Evolutionary conservation across 1,140 invertebrate genomes (phyloP).

Genomic region (Papilio machaon): DNA sequence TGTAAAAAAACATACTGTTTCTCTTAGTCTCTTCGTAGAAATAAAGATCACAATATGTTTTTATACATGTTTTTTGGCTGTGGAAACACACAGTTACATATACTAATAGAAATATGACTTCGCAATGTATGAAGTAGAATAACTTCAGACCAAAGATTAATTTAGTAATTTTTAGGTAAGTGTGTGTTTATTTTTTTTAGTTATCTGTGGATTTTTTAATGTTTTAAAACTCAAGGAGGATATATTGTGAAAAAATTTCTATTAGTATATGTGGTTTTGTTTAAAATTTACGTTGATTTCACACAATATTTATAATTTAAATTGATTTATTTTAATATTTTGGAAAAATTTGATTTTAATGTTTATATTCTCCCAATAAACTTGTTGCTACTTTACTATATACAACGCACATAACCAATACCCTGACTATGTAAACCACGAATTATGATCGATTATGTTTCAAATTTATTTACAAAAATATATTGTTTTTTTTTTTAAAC

Average conservation of each 20-base stretch:
- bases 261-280: constrained; percentile 18
- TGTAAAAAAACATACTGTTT: neutral
- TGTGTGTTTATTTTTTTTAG: neutral
- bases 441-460: constrained; percentile 33
- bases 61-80: neutral
- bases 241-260: neutral
- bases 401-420: constrained; percentile 32
- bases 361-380: neutral
- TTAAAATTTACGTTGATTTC: neutral
- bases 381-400: constrained; percentile 11
- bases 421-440: constrained; percentile 26
- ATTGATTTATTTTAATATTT: neutral
- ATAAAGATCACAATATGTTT: neutral
- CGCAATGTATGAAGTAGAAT: neutral
- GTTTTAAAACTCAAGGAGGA: neutral
- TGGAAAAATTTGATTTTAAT: neutral
- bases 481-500: constrained; percentile 48
- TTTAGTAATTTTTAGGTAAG: neutral
- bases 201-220: neutral
- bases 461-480: constrained; percentile 58
- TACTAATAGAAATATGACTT: constrained; percentile 13
- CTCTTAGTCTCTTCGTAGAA: neutral
- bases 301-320: constrained; percentile 13
- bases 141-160: neutral
- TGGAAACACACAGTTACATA: neutral